Evolutionary conservation across 1,140 invertebrate species (phyloP), one percentile per base, ranked within the genome.

Genomic region (Sitobion miscanthi): DNA sequence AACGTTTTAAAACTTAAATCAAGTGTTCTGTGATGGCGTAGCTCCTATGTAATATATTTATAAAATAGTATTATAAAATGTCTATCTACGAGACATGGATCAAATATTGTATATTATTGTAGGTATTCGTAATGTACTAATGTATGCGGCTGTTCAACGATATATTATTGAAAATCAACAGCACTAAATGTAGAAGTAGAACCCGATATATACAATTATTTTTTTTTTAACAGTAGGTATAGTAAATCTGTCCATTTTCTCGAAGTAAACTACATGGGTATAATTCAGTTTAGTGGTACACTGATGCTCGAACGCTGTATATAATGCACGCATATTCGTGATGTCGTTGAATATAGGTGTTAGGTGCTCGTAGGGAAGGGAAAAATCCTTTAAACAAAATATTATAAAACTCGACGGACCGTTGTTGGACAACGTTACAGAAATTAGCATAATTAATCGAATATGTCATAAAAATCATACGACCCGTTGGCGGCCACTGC

Each of bases 391-490:
- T n/a, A n/a, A 77, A 35, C n/a, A n/a, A 77, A 77, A 77, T 77
- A 77, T 77, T 86, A 86, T n/a, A 86, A 86, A 47, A 30, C 85
- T 86, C 25, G 25, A 8, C 85, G 25, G 30, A 6, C 30, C 45
- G 45, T 35, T n/a, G 47, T 52, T n/a, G 47, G 23, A 35, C 14
- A 45, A 14, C 21, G 9, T 45, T 87, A 88, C 49, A 35, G 7
- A 52, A 52, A 89, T 89, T 89, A 89, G 49, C 87, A 54, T 89
- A 89, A 89, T 89, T 89, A 89, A 89, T 89, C 47, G 86, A 77
- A 77, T 45, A 87, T 49, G 47, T 49, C 47, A 87, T 87, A 87
- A 87, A 87, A 87, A 87, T 52, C 86, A 87, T n/a, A 87, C 86
- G 47, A 47, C n/a, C 47, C 45, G 47, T 52, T 87, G 47, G 45